These are phyloP conservation scores for Sipha flava DNA, from an alignment of 1,140 invertebrate species.

Conservation along the genomic window DNA sequence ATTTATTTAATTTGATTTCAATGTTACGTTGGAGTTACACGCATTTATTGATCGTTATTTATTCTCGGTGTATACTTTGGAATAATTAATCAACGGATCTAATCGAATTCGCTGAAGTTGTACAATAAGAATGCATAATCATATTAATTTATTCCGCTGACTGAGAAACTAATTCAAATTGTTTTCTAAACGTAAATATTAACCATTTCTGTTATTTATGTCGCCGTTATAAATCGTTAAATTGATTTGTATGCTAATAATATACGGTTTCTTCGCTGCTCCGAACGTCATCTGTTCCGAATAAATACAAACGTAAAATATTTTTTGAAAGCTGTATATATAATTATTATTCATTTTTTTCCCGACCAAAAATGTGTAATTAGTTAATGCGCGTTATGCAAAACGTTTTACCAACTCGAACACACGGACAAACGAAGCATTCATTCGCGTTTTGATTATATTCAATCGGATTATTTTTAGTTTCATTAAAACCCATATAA, in stretches of 20 bases:
- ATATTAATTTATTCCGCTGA: background rate
- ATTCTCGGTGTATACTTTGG: no score
- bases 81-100: no score
- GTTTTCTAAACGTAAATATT: background rate
- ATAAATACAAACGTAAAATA: background rate
- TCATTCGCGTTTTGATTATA: background rate
- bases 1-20: no score
- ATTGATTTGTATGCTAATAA: background rate
- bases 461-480: background rate
- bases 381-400: no score
- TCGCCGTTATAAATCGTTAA: background rate
- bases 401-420: no score
- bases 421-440: no score
- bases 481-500: background rate
- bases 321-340: background rate
- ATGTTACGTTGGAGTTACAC: no score
- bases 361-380: background rate
- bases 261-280: background rate
- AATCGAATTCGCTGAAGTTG: no score
- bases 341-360: background rate
- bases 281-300: background rate
- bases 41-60: no score
- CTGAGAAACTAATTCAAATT: background rate
- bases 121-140: background rate
- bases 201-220: background rate